Evolutionary conservation across 2,113 vertebrate species (phyloP), one percentile per base, ranked within the genome.

Genomic region (Callorhinus ursinus): DNA sequence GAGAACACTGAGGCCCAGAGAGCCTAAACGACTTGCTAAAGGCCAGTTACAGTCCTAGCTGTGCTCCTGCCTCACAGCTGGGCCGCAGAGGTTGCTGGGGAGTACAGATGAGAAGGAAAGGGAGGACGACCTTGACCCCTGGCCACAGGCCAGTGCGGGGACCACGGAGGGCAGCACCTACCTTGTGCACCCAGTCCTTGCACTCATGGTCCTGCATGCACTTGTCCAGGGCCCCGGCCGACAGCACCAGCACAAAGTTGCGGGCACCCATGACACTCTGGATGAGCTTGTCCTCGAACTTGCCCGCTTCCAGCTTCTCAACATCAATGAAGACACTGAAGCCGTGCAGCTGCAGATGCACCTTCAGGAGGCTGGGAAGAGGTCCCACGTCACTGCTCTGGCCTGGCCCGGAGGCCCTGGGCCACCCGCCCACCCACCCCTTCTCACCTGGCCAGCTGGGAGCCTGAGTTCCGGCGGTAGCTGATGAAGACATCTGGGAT

Each of bases 101-200:
- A 28, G 31, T 46, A 2, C 26, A 42, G 72, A 65, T 2, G 36
- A 71, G 67, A 89, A 95, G 59, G 79, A 33, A 61, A 3, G 19
- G 55, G 42, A 92, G 5, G 76, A 31, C 5, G 31, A 39, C 9
- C 10, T 24, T 16, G 16, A 10, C 31, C 49, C 10, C 18, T 4
- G 26, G 61, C 76, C 69, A 10, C 4, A 1, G 74, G 76, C 42
- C 39, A 51, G 1, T 9, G 24, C 53, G 46, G 71, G 74, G 59
- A 39, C 7, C 19, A 5, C 46, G 31, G 92, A 90, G 67, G 81
- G 63, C 3, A 7, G 69, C 21, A 74, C 89, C 90, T 93, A 99
- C 99, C 99, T 99, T 99, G 98, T 99, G 99, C 28, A 99, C 99
- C 99, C 99, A 99, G 95, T 99, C 99, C 97, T 99, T 99, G 99